Conservation (phyloP, 1,140 invertebrate species). For the Adoxophyes honmai region DNA sequence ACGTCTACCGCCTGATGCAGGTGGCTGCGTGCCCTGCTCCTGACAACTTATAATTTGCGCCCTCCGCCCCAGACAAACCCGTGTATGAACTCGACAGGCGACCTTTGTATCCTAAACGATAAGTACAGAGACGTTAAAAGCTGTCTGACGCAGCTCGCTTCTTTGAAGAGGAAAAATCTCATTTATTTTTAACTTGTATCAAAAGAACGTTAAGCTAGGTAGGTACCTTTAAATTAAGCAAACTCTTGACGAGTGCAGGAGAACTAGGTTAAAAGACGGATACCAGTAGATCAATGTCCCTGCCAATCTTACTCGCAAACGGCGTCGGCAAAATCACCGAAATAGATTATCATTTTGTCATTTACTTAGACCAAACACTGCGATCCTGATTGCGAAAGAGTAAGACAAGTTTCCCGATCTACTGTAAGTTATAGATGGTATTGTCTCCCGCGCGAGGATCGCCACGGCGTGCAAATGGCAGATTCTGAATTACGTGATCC, state of each 20-base stretch:
- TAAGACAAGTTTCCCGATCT: too few species aligned
- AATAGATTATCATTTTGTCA: too few species aligned
- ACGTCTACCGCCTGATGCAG: slow-evolving; percentile 26
- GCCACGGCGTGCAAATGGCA: not conserved
- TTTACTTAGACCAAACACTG: too few species aligned
- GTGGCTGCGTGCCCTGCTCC: slow-evolving; percentile 41
- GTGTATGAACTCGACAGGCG: slow-evolving; percentile 44
- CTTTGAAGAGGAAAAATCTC: slow-evolving; percentile 41
- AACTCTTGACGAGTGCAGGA: too few species aligned
- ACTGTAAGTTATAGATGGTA: not conserved
- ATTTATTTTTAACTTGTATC: slow-evolving; percentile 57
- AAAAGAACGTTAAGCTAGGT: slow-evolving; percentile 19
- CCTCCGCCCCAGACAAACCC: slow-evolving; percentile 24
- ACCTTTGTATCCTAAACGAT: slow-evolving; percentile 67
- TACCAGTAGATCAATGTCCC: too few species aligned
- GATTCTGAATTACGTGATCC: not conserved
- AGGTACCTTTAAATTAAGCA: too few species aligned
- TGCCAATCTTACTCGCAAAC: too few species aligned
- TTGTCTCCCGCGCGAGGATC: not conserved
- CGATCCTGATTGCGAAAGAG: too few species aligned
- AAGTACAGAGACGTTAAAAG: slow-evolving; percentile 44
- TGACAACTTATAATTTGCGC: slow-evolving; percentile 66
- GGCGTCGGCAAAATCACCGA: too few species aligned
- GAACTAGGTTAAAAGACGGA: too few species aligned
- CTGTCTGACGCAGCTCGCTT: slow-evolving; percentile 37